Evolutionary conservation across 37 sponge, comb jelly and placozoan genomes (phyloP), one percentile per base, ranked within the genome.

Genomic region (Chondrilla cf. caribensis): DNA sequence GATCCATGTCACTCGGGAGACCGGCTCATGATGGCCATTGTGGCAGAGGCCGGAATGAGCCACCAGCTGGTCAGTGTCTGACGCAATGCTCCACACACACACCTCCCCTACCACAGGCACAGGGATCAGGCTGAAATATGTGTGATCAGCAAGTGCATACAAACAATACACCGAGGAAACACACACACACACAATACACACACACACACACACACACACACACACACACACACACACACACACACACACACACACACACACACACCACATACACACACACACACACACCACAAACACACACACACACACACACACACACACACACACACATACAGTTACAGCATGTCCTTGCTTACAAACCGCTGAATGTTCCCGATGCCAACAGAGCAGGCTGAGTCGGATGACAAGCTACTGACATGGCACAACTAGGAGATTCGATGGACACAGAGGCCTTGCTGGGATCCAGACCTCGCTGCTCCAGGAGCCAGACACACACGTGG

Each of bases 341-440:
- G 18, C 28, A 47, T 6, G 11, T 47, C 6, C 11, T 47, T 29
- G 15, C n/a, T 29, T 66, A 28, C 37, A 35, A 58, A 85, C 89
- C 96, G 80, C 81, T 85, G 79, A 92, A 95, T 33, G 90, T 85
- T 1, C 96, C 96, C 41, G 90, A 93, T 19, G 93, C 90, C 35
- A 95, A 38, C 21, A 90, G 38, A 28, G 88, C 85, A 54, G 93
- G 91, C 58, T 85, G 67, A 51, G 67, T 72, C 0, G 96, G 96
- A 68, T 95, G 93, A 55, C 81, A 95, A 1, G 90, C 83, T 21
- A 92, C 78, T 67, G 85, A 87, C 90, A 90, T 95, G 31, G 85
- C 47, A 81, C 85, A 82, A 39, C 67, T 87, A 2, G 84, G 79
- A 17, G 86, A 59, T 18, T 92, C 96, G 47, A 95, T 89, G 40